Base-by-base conservation (phyloP, 92 coral and sea anemone genomes). In the Epizoanthus rinbou region DNA sequence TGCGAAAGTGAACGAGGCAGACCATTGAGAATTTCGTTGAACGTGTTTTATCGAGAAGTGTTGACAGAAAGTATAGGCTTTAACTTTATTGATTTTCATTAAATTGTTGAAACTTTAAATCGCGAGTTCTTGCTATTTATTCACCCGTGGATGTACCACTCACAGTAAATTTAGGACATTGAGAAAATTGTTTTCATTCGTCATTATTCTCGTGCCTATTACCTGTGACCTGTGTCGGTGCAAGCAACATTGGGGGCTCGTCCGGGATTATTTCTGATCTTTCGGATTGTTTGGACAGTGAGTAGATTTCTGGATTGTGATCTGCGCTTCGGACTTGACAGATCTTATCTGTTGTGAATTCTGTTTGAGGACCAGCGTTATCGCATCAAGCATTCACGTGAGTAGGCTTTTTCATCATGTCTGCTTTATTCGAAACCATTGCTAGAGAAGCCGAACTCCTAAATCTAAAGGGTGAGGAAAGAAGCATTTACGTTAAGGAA, bases 381-480 rank as follows among this genome's bases (percentile, higher is more conserved):
- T 63, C 68, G 6, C 68, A 3, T 63, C 68, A 63, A 63, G 68
- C 68, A 63, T 18, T 63, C 68, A 63, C 68, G 25, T 63, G 68
- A 63, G 68, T 63, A 63, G 13, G 6, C 6, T 18, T 18, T 63
- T 63, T 63, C 68, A 63, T 63, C 25, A 63, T 63, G 68, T 63
- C 68, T 63, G 68, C 68, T 63, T 63, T 63, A 63, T 63, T 63
- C 25, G 68, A 63, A 63, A 63, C 68, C 6, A 63, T 63, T 63
- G 68, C 68, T 18, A 63, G 68, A 63, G 68, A 63, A 18, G 68
- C 68, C 68, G 68, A 63, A 63, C 68, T 63, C 68, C 7, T 63
- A 63, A 8, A 63, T 63, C 39, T 35, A 35, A 35, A 35, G 39
- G 39, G 39, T 35, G 39, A 35, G 39, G 39, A 35, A 35, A 35